Percentiles rank a stretch among this genome's conserved stretches.
Evolutionary conservation across 92 coral and sea anemone species (phyloP).

Genomic region (Phenganax marumi): DNA sequence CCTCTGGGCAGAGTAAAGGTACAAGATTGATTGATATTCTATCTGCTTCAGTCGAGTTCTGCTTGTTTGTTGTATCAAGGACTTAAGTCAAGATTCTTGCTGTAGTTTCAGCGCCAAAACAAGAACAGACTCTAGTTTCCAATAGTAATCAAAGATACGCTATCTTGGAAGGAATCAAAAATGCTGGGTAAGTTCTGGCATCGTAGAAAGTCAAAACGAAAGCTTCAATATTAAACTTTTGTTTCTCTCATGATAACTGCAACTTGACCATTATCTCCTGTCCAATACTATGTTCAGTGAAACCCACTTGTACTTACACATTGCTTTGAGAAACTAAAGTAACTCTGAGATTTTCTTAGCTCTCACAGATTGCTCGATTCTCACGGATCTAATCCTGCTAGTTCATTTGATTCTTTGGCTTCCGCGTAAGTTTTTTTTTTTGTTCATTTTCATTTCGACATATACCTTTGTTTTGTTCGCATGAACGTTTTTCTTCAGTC

Average conservation of each 20-base stretch:
- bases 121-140: too few species aligned
- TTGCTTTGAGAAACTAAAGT: too few species aligned
- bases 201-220: background rate
- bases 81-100: too few species aligned
- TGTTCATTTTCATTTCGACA: background rate
- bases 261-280: too few species aligned
- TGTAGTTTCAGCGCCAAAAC: too few species aligned
- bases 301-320: too few species aligned
- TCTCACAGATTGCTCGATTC: slow-evolving; percentile 52
- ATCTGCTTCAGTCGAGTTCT: too few species aligned
- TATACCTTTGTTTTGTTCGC: background rate
- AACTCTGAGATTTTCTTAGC: slow-evolving; percentile 18
- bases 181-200: slow-evolving; percentile 6
- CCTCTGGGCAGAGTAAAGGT: background rate
- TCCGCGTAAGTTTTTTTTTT: background rate
- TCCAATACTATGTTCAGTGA: too few species aligned
- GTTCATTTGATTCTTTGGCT: slow-evolving; percentile 4
- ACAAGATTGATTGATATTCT: background rate
- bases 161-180: slow-evolving; percentile 16
- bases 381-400: slow-evolving; percentile 25
- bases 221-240: background rate
- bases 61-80: too few species aligned
- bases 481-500: too few species aligned
- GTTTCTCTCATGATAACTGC: background rate
- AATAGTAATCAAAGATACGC: background rate